Evolutionary conservation across 2,888 invertebrate genomes (phyloP).

Genomic region (Drosophila kambysellisi): DNA sequence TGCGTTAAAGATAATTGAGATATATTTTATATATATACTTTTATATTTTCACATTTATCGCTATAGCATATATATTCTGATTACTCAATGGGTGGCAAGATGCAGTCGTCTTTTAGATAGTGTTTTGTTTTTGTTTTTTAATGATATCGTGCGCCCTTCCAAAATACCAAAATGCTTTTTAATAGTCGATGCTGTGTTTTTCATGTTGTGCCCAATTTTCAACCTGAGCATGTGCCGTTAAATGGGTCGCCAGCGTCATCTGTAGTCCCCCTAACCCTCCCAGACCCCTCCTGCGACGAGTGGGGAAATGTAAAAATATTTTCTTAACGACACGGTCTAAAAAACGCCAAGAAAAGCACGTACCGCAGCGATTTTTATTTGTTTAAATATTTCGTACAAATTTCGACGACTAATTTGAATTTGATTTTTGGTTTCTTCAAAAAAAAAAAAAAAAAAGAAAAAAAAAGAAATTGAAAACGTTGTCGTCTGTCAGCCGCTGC

Average conservation of each 20-base stretch:
- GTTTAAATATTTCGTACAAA: conserved; percentile 76
- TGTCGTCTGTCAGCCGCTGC: conserved; percentile 73
- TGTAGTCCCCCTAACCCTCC: conserved; percentile 15
- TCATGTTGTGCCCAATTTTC: conserved; percentile 60
- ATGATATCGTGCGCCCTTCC: conserved; percentile 29
- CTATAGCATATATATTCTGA: conserved; percentile 13
- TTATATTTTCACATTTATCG: neutral
- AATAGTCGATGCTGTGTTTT: conserved; percentile 48
- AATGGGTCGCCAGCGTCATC: conserved; percentile 64
- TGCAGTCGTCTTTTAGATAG: conserved; percentile 34
- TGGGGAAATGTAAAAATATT: conserved; percentile 73
- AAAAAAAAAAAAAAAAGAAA: neutral
- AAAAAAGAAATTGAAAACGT: conserved; percentile 40
- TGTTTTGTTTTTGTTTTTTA: conserved; percentile 32
- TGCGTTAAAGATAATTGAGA: neutral
- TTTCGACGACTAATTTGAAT: conserved; percentile 72
- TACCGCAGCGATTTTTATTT: conserved; percentile 77
- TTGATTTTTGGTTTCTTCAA: conserved; percentile 48
- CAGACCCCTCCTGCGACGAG: neutral
- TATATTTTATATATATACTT: neutral
- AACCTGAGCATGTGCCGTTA: conserved; percentile 68
- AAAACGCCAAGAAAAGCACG: conserved; percentile 77
- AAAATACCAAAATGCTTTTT: conserved; percentile 52
- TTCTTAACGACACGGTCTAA: conserved; percentile 77
- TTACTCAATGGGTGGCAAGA: conserved; percentile 43